Conservation (phyloP, 2,888 invertebrate species). For the Agriopis aurantiaria region DNA sequence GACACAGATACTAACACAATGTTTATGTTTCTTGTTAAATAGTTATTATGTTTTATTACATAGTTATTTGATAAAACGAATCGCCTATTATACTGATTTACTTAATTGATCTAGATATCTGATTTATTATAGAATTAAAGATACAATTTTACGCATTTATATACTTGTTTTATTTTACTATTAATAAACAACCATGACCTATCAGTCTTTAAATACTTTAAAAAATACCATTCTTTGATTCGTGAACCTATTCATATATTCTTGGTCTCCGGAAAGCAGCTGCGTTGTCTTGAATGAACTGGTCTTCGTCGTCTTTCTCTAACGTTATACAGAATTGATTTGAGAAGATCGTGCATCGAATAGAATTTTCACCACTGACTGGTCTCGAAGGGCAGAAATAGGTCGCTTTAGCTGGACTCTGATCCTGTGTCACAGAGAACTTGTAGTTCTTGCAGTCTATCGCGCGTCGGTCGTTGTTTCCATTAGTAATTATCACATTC, state of each 20-base stretch:
- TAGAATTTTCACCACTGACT: slow-evolving; percentile 60
- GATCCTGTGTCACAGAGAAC: slow-evolving; percentile 72
- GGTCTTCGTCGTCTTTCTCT: slow-evolving; percentile 71
- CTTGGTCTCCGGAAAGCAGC: slow-evolving; percentile 70
- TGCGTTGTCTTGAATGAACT: slow-evolving; percentile 64
- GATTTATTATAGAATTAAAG: neutral
- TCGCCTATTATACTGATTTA: slow-evolving; percentile 5
- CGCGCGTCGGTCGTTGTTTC: slow-evolving; percentile 32
- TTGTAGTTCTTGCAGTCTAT: slow-evolving; percentile 82
- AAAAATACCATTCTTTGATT: neutral
- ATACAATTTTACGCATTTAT: neutral
- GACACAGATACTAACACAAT: neutral
- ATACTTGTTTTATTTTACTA: slow-evolving; percentile 19
- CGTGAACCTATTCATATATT: slow-evolving; percentile 15
- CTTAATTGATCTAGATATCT: neutral
- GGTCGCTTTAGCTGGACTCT: slow-evolving; percentile 64
- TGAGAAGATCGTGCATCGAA: slow-evolving; percentile 78
- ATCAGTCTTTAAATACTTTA: slow-evolving; percentile 34
- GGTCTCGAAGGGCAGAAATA: slow-evolving; percentile 78
- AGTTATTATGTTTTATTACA: slow-evolving; percentile 1
- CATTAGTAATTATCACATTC: slow-evolving; percentile 31
- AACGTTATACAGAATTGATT: slow-evolving; percentile 78
- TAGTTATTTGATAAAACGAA: neutral
- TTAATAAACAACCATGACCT: slow-evolving; percentile 12
- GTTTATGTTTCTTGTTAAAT: neutral